Evolutionary conservation across 1,140 invertebrate genomes (phyloP), one percentile per base, ranked within the genome.

Genomic region (Bombus confusus): DNA sequence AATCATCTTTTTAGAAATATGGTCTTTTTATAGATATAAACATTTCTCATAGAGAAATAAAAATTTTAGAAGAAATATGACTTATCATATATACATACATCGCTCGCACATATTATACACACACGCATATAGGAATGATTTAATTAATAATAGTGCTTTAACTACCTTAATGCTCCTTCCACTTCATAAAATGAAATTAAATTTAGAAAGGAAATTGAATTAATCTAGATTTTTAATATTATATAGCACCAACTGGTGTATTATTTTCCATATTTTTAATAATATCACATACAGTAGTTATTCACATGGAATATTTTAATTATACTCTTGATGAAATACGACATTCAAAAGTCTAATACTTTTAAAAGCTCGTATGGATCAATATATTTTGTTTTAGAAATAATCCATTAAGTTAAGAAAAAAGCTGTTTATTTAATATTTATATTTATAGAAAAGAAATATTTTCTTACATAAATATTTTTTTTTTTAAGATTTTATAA

Each of bases 271-370:
- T 80, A 85, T 74, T 80, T 85, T 81, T 74, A 74, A 52, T 85
- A 83, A 83, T 86, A 86, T 86, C 80, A 86, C 83, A 85, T 85
- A 85, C 62, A 85, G 83, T 62, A 80, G 83, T 85, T 85, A 80
- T 85, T 80, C 77, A 64, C 83, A 73, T 71, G 77, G 83, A 85
- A 85, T 85, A 85, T 47, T 85, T 79, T 62, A 64, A 78, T 69
- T 41, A 69, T 59, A 69, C 52, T 84, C 43, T 79, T 79, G 66
- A 79, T 52, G 62, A 52, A 83, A 12, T 37, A 68, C 9, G 34
- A 37, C 62, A 76, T 83, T 77, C 39, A 83, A 83, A 76, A 68
- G 62, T 66, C 62, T 84, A 84, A 69, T 62, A 62, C 12, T 22
- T 71, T 79, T 39, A 59, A 34, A 72, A 71, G 39, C 9, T 72